These are phyloP conservation scores for Sceloporus undulatus DNA, from an alignment of 2,113 vertebrate species.

Conservation along the genomic window DNA sequence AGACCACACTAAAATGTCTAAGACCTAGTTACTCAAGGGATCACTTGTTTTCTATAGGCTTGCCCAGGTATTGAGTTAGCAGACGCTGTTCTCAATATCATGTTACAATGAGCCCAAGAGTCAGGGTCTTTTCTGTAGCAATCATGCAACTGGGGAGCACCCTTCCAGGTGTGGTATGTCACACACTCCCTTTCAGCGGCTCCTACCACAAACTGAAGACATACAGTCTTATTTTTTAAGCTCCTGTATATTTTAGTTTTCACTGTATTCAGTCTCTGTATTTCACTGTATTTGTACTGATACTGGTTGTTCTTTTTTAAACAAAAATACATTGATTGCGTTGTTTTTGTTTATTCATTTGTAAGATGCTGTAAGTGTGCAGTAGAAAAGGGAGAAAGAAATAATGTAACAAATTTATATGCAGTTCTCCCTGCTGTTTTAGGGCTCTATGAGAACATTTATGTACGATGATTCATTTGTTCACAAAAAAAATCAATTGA, in stretches of 20 bases:
- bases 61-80: too few species aligned
- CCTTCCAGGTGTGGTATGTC: neutral
- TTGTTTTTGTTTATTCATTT: neutral
- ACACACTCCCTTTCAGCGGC: neutral
- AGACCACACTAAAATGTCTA: too few species aligned
- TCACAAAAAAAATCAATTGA: neutral
- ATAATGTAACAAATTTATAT: neutral
- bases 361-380: neutral
- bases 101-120: neutral
- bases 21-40: too few species aligned
- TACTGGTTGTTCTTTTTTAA: neutral
- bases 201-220: neutral
- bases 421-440: neutral
- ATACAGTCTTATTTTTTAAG: neutral
- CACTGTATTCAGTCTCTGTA: too few species aligned
- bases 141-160: neutral
- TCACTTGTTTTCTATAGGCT: too few species aligned
- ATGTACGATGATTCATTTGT: neutral
- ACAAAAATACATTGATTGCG: neutral
- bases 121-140: neutral
- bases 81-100: neutral
- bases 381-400: neutral
- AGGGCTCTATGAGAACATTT: neutral
- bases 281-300: neutral
- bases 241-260: neutral